A percentile compares a stretch with the other conserved stretches of the same genome.
phyloP scores from a whole-genome alignment of 2,888 invertebrate species.

The Ecdyonurus torrentis region DNA sequence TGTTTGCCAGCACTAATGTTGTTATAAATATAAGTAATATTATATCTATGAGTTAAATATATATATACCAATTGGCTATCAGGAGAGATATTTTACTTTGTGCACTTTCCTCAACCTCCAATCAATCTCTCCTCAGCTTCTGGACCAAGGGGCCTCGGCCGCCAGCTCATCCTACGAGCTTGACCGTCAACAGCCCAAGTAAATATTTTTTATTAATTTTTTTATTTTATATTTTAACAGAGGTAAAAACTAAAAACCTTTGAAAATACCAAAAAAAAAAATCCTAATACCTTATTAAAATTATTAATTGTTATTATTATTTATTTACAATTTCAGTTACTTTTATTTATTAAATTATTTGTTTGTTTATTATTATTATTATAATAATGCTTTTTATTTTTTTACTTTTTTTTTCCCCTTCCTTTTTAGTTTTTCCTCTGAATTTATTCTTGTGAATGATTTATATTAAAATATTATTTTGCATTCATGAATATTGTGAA shows the following conservation, averaged over 20 bases:
- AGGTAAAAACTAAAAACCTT: too few species aligned
- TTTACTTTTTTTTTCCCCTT: too few species aligned
- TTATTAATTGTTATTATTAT: too few species aligned
- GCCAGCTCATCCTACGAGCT: not conserved
- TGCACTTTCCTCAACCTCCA: not conserved
- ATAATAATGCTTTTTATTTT: too few species aligned
- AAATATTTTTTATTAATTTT: conserved; percentile 30
- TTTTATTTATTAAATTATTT: too few species aligned
- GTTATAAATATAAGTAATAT: not conserved
- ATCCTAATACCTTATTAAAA: not conserved
- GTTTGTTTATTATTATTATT: too few species aligned
- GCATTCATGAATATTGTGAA: too few species aligned
- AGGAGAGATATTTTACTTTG: not conserved
- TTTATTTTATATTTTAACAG: conserved; percentile 20
- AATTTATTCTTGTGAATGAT: too few species aligned
- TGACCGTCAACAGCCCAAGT: conserved; percentile 31
- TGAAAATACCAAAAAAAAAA: too few species aligned
- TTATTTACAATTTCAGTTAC: too few species aligned
- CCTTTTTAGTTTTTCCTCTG: too few species aligned
- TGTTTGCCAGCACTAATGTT: not conserved
- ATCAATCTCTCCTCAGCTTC: conserved; percentile 46
- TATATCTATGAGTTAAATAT: not conserved
- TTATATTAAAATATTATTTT: too few species aligned
- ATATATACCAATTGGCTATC: not conserved
- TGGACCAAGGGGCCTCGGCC: conserved; percentile 36